Percentiles rank a stretch among this genome's conserved stretches.
phyloP scores from a whole-genome alignment of 2,888 invertebrate genomes.

The Laspeyria flexula region DNA sequence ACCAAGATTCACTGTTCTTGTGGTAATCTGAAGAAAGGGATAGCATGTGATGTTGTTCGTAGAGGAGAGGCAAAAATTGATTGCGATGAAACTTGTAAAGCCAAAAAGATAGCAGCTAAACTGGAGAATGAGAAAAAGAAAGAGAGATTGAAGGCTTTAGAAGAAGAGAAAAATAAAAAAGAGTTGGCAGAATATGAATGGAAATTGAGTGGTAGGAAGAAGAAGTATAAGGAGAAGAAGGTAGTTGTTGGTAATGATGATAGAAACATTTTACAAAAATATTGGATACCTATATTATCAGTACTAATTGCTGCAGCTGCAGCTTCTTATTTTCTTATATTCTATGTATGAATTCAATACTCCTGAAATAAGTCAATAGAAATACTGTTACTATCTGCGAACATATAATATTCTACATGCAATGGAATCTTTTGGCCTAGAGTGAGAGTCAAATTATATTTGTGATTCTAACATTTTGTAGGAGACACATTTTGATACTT shows the following conservation, averaged over 20 bases:
- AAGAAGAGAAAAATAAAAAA: constrained; percentile 89
- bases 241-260: constrained; percentile 75
- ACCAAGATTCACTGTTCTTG: constrained; percentile 92
- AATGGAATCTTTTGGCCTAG: too few species aligned
- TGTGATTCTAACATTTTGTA: too few species aligned
- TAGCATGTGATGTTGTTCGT: constrained; percentile 87
- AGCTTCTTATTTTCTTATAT: constrained; percentile 53
- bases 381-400: too few species aligned
- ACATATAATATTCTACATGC: too few species aligned
- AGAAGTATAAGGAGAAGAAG: constrained; percentile 80
- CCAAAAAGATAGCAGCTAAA: constrained; percentile 84
- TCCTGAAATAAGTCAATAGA: neutral
- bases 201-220: constrained; percentile 89
- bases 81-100: constrained; percentile 89
- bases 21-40: constrained; percentile 90
- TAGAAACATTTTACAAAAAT: constrained; percentile 69
- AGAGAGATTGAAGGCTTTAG: constrained; percentile 84
- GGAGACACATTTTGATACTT: too few species aligned
- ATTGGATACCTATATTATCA: constrained; percentile 74
- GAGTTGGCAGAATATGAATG: constrained; percentile 92
- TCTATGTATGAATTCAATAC: constrained; percentile 34
- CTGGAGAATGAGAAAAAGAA: constrained; percentile 84
- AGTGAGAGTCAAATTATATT: too few species aligned
- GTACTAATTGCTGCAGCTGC: constrained; percentile 56
- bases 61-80: constrained; percentile 76